These are phyloP conservation scores for Spermophilus dauricus DNA, from an alignment of 2,113 vertebrate genomes.

Conservation along the genomic window DNA sequence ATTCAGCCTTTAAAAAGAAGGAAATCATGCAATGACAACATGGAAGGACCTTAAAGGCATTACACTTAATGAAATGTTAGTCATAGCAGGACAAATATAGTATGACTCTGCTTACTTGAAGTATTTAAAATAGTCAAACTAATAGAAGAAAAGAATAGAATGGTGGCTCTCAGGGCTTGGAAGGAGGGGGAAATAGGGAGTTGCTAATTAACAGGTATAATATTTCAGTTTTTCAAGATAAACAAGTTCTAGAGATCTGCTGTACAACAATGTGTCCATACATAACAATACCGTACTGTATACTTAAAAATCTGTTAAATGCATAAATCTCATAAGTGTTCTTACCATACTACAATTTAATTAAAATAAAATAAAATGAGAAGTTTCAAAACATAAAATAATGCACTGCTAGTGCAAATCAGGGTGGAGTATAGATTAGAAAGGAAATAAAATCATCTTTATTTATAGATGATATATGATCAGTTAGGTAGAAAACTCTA, in stretches of 20 bases:
- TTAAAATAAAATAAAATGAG: neutral
- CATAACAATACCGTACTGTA: neutral
- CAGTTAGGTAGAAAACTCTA: neutral
- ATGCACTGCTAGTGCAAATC: neutral
- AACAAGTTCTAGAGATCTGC: neutral
- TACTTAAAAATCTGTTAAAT: neutral
- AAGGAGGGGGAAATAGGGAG: neutral
- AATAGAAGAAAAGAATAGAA: neutral
- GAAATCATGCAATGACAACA: neutral
- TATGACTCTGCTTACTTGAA: neutral
- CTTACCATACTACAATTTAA: neutral
- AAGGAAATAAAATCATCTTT: conserved; percentile 47
- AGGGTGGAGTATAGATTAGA: neutral
- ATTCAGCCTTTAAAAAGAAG: neutral
- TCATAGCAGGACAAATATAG: neutral
- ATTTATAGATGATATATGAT: neutral
- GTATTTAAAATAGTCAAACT: neutral
- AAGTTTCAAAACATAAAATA: neutral
- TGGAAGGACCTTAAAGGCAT: neutral
- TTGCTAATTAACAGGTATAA: neutral
- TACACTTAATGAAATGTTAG: neutral
- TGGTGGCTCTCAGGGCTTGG: neutral
- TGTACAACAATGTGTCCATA: neutral
- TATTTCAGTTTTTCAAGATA: neutral
- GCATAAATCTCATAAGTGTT: neutral